Conservation (phyloP, 2,888 invertebrate genomes). For the Rhagonycha fulva region DNA sequence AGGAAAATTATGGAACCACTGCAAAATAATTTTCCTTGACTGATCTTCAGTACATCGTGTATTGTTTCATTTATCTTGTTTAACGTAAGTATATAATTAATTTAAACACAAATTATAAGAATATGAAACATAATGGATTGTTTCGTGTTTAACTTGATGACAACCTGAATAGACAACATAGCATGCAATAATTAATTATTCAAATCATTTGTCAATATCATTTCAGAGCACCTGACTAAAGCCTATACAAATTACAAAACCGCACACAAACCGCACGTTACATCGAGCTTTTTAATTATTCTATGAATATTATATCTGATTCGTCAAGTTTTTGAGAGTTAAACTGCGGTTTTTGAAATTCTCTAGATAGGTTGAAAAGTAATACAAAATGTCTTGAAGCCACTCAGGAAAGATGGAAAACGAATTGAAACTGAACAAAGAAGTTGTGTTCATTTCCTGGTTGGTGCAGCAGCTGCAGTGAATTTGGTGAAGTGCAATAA, state of each 20-base stretch:
- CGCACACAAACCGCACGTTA: constrained; percentile 10
- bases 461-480: background rate
- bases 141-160: background rate
- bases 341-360: background rate
- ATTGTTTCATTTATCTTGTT: background rate
- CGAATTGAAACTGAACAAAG: background rate
- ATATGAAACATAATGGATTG: background rate
- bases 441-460: background rate
- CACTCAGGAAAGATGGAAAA: too few relatives aligned
- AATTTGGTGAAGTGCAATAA: background rate
- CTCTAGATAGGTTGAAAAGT: too few relatives aligned
- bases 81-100: background rate
- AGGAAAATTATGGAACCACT: background rate
- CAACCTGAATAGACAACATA: background rate
- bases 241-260: constrained; percentile 22
- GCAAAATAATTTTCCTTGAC: background rate
- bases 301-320: constrained; percentile 22
- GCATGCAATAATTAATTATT: constrained; percentile 26
- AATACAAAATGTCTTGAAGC: too few relatives aligned
- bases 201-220: constrained; percentile 16
- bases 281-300: constrained; percentile 18
- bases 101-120: background rate
- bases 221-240: constrained; percentile 19
- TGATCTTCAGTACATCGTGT: background rate
- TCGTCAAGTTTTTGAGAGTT: constrained; percentile 16